Percentiles rank a stretch among this genome's conserved stretches.
phyloP scores from a whole-genome alignment of 2,797 vertebrate species.

The Delichon dasypus region DNA sequence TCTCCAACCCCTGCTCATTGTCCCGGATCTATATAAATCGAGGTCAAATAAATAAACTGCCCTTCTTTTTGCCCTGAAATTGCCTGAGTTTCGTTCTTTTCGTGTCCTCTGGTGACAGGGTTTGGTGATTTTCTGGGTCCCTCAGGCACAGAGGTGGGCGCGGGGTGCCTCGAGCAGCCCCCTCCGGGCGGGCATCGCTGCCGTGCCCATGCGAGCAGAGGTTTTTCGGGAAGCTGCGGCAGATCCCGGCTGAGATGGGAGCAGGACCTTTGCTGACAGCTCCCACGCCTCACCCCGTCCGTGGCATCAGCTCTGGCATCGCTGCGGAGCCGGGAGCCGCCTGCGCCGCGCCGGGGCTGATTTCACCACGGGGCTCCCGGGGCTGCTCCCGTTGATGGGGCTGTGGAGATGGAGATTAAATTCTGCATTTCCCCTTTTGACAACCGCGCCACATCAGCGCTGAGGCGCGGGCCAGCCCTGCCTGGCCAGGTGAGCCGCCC shows the following conservation, averaged over 20 bases:
- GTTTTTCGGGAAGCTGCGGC: no score
- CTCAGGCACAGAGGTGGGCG: no score
- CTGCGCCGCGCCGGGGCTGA: rapidly evolving
- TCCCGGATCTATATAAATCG: no score
- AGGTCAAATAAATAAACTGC: no score
- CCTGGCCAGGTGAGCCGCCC: background rate
- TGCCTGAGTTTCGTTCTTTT: no score
- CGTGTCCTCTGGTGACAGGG: no score
- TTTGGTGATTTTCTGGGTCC: no score
- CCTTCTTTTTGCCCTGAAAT: no score
- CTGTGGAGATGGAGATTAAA: background rate
- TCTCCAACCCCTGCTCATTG: no score
- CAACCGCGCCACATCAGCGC: background rate
- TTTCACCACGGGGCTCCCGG: background rate
- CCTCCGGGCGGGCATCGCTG: background rate
- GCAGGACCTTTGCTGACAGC: background rate
- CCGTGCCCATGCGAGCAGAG: background rate
- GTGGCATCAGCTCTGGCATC: rapidly evolving
- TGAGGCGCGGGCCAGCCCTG: background rate
- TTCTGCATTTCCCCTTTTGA: background rate
- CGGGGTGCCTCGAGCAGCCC: no score
- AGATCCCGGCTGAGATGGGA: background rate
- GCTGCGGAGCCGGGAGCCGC: background rate
- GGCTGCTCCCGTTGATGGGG: background rate
- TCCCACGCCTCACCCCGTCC: background rate